These are phyloP conservation scores for Phrynocephalus forsythii DNA, from an alignment of 2,797 vertebrate species.

Conservation along the genomic window DNA sequence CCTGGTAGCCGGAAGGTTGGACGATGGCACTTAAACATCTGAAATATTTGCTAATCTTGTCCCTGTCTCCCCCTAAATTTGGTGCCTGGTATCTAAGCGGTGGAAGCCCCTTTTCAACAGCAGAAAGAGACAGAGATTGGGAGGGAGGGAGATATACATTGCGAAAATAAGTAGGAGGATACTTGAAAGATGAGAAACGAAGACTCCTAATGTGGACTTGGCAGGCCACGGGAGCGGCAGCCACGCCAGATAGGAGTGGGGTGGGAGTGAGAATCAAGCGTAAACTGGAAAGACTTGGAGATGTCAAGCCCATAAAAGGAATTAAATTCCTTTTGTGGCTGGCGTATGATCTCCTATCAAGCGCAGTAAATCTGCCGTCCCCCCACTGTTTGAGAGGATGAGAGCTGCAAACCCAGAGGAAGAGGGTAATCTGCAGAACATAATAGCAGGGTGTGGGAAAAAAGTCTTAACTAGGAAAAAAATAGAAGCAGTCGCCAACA, in stretches of 20 bases:
- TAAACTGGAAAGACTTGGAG: constrained; percentile 48
- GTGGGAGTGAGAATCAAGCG: constrained; percentile 56
- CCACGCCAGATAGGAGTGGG: constrained; percentile 50
- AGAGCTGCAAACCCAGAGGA: constrained; percentile 53
- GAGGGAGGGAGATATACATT: background rate
- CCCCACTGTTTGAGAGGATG: constrained; percentile 61
- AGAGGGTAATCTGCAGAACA: constrained; percentile 56
- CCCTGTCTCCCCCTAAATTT: background rate
- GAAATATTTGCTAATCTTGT: background rate
- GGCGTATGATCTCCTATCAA: constrained; percentile 61
- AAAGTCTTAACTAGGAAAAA: constrained; percentile 50
- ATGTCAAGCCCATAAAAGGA: constrained; percentile 57
- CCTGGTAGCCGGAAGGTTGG: background rate
- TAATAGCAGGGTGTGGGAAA: constrained; percentile 54
- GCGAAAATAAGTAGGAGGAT: constrained; percentile 23
- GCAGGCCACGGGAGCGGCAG: constrained; percentile 33
- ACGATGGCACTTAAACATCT: background rate
- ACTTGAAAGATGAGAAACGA: constrained; percentile 31
- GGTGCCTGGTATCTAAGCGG: background rate
- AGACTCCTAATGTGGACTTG: background rate
- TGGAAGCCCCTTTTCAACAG: background rate
- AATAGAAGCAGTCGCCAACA: constrained; percentile 7
- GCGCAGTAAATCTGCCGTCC: constrained; percentile 50
- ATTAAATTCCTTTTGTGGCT: constrained; percentile 60
- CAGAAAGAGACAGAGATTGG: background rate